Evolutionary conservation across 1,140 invertebrate genomes (phyloP).

Genomic region (Centruroides vittatus): DNA sequence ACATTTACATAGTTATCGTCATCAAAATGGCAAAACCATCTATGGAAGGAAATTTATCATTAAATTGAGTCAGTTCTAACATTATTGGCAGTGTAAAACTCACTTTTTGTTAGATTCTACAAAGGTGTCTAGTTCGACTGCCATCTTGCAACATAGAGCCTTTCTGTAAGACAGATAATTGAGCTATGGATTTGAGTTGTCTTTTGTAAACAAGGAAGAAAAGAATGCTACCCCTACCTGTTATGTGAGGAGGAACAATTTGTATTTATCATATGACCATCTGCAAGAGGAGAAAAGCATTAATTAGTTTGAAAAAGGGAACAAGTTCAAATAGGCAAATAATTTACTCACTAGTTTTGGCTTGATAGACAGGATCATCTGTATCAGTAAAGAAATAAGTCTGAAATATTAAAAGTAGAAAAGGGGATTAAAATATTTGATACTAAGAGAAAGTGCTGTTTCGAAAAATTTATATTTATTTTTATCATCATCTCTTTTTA

Average conservation of each 20-base stretch:
- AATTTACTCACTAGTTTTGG: neutral
- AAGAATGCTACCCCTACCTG: conserved; percentile 27
- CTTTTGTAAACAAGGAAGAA: too few species aligned
- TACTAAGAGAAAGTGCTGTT: too few species aligned
- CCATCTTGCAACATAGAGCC: conserved; percentile 91
- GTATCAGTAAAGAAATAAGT: conserved; percentile 86
- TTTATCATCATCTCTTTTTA: too few species aligned
- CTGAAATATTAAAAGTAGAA: conserved; percentile 43
- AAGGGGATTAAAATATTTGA: neutral
- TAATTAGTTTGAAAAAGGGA: conserved; percentile 26
- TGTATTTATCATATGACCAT: conserved; percentile 86
- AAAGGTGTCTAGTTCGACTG: conserved; percentile 82
- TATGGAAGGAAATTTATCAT: neutral
- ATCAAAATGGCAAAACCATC: conserved; percentile 98
- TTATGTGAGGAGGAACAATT: conserved; percentile 84
- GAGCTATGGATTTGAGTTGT: too few species aligned
- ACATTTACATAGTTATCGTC: conserved; percentile 98
- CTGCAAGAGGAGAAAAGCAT: conserved; percentile 41
- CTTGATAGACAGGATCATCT: conserved; percentile 41
- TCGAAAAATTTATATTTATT: too few species aligned
- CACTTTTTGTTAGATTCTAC: conserved; percentile 35
- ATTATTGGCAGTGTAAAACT: too few species aligned
- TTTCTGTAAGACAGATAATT: conserved; percentile 36
- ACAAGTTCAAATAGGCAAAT: conserved; percentile 1
- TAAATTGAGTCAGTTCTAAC: too few species aligned